Evolutionary conservation across 2,888 invertebrate species (phyloP), one percentile per base, ranked within the genome.

Genomic region (Spodoptera picta): DNA sequence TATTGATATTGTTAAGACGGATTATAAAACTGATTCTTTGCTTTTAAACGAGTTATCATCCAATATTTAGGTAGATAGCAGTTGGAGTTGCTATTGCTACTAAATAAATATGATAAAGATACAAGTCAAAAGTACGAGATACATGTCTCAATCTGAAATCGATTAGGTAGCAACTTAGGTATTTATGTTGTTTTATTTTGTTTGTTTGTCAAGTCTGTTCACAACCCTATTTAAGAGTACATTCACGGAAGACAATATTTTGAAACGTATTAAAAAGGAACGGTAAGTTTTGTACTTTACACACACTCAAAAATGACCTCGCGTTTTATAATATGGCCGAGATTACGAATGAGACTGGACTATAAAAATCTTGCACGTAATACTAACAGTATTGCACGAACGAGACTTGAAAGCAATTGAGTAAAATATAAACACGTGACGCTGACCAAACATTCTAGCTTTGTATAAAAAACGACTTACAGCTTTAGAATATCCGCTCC

Each of bases 401-500:
- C 58, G 43, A 59, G 44, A 60, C 53, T 68, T 58, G 48, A 65
- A 77, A 73, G 60, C 31, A 49, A 68, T 68, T 69, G 63, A 58
- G 69, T 69, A 65, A 65, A 49, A 60, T 43, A 12, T 47, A 62
- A 62, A 23, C 65, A 68, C 54, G 65, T 56, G 65, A 75, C 56
- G 44, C 27, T 63, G 49, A 24, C 27, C 46, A 74, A 54, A 65
- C 31, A 52, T 49, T 47, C 12, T 12, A 36, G 36, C 14, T 19
- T 11, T 51, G n/a, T 14, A 63, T 19, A 52, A 65, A 49, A 66
- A 65, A 61, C 50, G 72, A 93, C 94, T 93, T 86, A 94, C 94
- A 83, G 94, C 88, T 87, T 94, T 94, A 75, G 94, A 94, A 77
- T 94, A 93, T 56, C 94, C 93, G 85, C 94, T 94, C 82, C 94